A percentile compares a stretch with the other conserved stretches of the same genome.
These are phyloP conservation scores for Bambusicola thoracicus DNA, from an alignment of 2,113 vertebrate species.

Conservation along the genomic window DNA sequence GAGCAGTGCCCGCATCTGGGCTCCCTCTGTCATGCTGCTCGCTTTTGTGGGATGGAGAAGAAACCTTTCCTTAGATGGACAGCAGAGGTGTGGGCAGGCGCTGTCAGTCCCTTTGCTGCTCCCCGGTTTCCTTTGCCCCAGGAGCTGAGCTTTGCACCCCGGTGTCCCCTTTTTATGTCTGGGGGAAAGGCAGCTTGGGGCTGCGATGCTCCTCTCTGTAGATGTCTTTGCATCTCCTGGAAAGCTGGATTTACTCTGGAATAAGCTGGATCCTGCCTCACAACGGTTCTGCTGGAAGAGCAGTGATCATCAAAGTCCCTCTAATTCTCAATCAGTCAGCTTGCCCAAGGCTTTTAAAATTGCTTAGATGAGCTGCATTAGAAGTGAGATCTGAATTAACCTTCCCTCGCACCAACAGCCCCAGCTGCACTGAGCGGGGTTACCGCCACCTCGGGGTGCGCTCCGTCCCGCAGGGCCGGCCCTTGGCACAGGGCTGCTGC, in stretches of 20 bases:
- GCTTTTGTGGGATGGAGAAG: not conserved
- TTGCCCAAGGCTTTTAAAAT: conserved; percentile 25
- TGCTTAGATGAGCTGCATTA: conserved; percentile 1
- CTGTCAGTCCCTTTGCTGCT: rapidly evolving
- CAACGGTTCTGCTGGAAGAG: not conserved
- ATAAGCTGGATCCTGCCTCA: not conserved
- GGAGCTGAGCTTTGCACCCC: not conserved
- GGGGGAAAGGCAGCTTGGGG: not conserved
- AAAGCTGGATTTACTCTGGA: not conserved
- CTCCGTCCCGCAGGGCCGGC: not conserved
- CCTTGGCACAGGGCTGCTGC: not conserved
- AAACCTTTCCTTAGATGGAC: not conserved
- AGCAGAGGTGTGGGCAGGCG: not conserved
- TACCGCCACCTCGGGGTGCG: not conserved
- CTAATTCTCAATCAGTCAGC: conserved; percentile 43
- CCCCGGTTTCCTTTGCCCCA: rapidly evolving
- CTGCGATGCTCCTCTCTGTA: not conserved
- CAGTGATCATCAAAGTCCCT: not conserved
- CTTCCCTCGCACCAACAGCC: not conserved
- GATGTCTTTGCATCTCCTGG: not conserved
- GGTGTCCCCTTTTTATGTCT: not conserved
- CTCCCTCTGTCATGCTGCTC: not conserved
- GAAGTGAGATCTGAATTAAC: conserved; percentile 39
- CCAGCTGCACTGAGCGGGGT: not conserved
- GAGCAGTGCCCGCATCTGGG: not conserved